These are phyloP conservation scores for Solenodon paradoxus DNA, from an alignment of 2,113 vertebrate species.

Conservation along the genomic window DNA sequence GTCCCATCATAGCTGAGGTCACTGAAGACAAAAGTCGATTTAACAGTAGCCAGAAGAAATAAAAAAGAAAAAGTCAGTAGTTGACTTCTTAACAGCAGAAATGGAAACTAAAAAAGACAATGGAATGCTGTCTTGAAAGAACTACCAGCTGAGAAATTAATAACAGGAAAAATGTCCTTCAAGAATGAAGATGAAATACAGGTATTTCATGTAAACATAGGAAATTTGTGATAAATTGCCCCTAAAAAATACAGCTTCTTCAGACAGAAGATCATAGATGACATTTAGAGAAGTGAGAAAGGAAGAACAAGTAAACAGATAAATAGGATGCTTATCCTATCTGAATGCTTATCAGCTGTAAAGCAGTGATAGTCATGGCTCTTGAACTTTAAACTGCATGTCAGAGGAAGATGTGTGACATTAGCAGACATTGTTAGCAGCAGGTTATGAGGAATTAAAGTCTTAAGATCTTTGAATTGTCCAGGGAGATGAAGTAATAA, in stretches of 20 bases:
- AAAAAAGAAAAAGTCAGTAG: too few species aligned
- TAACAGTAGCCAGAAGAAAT: background rate
- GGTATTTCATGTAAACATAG: background rate
- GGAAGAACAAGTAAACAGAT: too few species aligned
- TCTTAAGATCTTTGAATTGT: background rate
- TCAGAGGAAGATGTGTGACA: accelerated
- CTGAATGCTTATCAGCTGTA: too few species aligned
- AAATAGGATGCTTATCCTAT: too few species aligned
- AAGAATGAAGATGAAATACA: background rate
- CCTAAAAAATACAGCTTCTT: too few species aligned
- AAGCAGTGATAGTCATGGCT: accelerated
- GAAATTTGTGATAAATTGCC: too few species aligned
- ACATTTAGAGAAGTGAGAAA: too few species aligned
- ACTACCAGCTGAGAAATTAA: background rate
- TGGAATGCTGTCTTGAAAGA: background rate
- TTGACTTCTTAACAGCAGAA: background rate
- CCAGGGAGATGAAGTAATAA: accelerated
- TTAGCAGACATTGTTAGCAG: background rate
- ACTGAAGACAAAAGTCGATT: background rate
- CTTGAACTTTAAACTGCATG: background rate
- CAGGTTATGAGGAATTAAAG: background rate
- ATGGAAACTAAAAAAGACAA: background rate
- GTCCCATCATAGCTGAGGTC: background rate
- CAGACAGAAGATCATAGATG: too few species aligned
- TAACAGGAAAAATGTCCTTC: background rate